phyloP scores from a whole-genome alignment of 2,888 invertebrate genomes.

The Cerastoderma edule region DNA sequence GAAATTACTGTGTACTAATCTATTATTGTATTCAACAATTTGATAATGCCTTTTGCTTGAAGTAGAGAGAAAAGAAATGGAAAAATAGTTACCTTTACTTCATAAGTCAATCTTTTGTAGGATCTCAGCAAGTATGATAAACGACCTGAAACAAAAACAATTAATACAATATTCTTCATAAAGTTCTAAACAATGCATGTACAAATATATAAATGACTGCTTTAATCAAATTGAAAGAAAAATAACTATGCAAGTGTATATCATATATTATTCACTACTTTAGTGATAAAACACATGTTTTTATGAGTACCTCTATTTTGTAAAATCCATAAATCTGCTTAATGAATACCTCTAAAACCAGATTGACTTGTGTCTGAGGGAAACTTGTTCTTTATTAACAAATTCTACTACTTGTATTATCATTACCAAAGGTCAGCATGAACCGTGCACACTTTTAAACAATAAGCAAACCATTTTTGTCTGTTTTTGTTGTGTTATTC shows the following conservation, averaged over 20 bases:
- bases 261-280: background rate
- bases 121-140: constrained; percentile 41
- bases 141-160: constrained; percentile 18
- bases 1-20: background rate
- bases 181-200: too few relatives aligned
- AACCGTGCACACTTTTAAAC: too few relatives aligned
- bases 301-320: too few relatives aligned
- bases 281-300: background rate
- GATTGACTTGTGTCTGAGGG: too few relatives aligned
- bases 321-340: too few relatives aligned
- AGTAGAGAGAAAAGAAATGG: background rate
- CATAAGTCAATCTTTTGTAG: constrained; percentile 41
- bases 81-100: constrained; percentile 45
- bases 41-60: too few relatives aligned
- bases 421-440: too few relatives aligned
- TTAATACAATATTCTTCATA: background rate
- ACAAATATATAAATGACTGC: background rate
- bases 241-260: background rate
- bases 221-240: background rate
- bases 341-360: too few relatives aligned
- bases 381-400: too few relatives aligned
- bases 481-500: background rate
- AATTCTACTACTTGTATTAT: too few relatives aligned
- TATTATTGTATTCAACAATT: too few relatives aligned
- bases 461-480: background rate